A percentile compares a stretch with the other conserved stretches of the same genome.
phyloP scores from a whole-genome alignment of 2,888 invertebrate genomes.

The Yponomeuta evonymella region DNA sequence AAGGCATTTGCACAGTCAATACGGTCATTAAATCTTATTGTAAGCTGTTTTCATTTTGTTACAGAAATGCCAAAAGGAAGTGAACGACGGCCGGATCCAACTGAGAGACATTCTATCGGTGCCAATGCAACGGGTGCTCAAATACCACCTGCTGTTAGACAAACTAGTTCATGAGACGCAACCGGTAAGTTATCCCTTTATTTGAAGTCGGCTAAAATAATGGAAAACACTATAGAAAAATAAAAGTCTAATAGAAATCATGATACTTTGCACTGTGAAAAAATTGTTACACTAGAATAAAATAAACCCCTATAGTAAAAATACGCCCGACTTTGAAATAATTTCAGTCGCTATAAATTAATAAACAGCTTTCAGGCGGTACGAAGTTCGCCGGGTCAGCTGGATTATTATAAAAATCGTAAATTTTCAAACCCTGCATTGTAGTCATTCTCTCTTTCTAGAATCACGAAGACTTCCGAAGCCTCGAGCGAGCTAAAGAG shows the following conservation, averaged over 20 bases:
- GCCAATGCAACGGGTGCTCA: slow-evolving; percentile 98
- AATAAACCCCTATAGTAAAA: no score
- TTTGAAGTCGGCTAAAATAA: no score
- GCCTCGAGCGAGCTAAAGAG: slow-evolving; percentile 90
- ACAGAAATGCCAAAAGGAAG: slow-evolving; percentile 93
- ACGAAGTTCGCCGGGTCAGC: no score
- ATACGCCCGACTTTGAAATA: no score
- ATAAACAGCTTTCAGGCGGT: no score
- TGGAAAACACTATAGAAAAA: no score
- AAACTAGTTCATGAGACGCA: slow-evolving; percentile 92
- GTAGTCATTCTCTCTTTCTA: slow-evolving; percentile 38
- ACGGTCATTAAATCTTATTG: neutral
- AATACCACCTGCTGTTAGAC: slow-evolving; percentile 95
- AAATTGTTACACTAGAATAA: no score
- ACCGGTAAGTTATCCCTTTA: slow-evolving; percentile 70
- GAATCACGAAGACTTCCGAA: slow-evolving; percentile 89
- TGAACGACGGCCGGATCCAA: slow-evolving; percentile 96
- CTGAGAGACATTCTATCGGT: slow-evolving; percentile 96
- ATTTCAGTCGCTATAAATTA: no score
- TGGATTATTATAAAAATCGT: no score
- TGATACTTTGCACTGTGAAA: no score
- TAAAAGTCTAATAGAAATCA: neutral
- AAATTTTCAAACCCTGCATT: no score
- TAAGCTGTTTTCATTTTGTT: slow-evolving; percentile 29
- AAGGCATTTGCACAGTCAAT: no score